Evolutionary conservation across 2,888 invertebrate genomes (phyloP), one percentile per base, ranked within the genome.

Genomic region (Cryptocephalus primarius): DNA sequence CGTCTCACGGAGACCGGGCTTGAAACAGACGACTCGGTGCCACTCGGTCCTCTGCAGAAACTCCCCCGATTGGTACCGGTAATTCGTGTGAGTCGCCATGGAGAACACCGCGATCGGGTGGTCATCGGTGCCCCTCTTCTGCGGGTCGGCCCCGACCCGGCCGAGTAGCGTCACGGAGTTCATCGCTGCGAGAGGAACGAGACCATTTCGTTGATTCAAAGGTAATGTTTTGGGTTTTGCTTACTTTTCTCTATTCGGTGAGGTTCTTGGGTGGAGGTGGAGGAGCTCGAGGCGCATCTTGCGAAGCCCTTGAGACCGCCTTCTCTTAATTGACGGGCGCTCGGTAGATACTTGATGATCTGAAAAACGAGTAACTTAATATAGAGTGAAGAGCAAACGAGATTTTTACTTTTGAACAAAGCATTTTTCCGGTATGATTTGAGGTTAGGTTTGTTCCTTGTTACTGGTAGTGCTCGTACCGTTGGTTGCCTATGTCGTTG

Each of bases 61-160:
- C 56, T 90, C 88, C 6, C 89, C 91, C 64, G 77, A 73, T 60
- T 83, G 83, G 69, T 84, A 82, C 43, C 83, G 85, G 68, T 88
- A 92, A 65, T 86, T 88, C 39, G 79, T 80, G 63, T 92, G 90
- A 22, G 94, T 95, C 4, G 94, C 94, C 44, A 95, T 61, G 0
- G 92, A 88, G 69, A 95, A 94, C 55, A 88, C 80, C 32, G 89
- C 80, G 22, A 93, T 88, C 2, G 93, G 93, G 68, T 88, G 89
- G 49, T 85, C 78, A 43, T 82, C 79, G 1, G 77, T 77, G 2
- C 94, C 94, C 55, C 90, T 79, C 63, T 83, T 79, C 65, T 91
- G 88, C 1, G 94, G 91, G 65, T 90, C 88, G n/a, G 78, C 82
- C 1, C 94, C 94, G 36, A 87, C 88, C 64, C 94, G 76, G 3